Evolutionary conservation across 2,797 vertebrate species (phyloP), one percentile per base, ranked within the genome.

Genomic region (Amblyopsis hoosieri): DNA sequence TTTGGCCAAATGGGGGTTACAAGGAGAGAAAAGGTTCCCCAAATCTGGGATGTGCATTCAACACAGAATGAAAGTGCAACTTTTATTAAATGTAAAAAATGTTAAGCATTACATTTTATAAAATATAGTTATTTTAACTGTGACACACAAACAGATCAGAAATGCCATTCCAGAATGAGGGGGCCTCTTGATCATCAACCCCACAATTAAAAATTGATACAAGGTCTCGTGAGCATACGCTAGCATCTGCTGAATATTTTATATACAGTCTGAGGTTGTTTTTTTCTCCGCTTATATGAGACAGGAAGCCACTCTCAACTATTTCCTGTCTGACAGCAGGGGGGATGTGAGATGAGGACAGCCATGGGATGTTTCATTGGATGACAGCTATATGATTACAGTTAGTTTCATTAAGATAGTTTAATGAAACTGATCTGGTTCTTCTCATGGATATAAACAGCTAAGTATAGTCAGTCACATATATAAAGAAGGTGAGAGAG

Each of bases 241-340:
- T 78, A 71, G 71, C 69, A 77, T 81, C 76, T 45, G 33, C 74
- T 92, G 60, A 89, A 92, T 91, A 83, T 90, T 92, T 92, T 8
- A 92, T 90, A 77, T 76, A 84, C 64, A 81, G 62, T 74, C 76
- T 70, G 76, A 83, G 65, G 80, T 76, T 15, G 14, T 74, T 65
- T 67, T 66, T 74, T 64, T 71, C 19, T 6, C 51, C 45, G 57
- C 48, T 29, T 47, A 78, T 66, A 51, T 64, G 74, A 84, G 79
- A 75, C 80, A 89, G 82, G 87, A 91, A 84, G 75, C 71, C 67
- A 31, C 67, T 75, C 45, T 76, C 67, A 52, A 14, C 72, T 54
- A 84, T 67, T 85, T 90, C 86, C 86, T 86, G 78, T 87, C 67
- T 81, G 87, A 87, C 19, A 5, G 60, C 53, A 83, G 74, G 64